These are phyloP conservation scores for Diachasmimorpha longicaudata DNA, from an alignment of 1,140 invertebrate genomes.

Conservation along the genomic window DNA sequence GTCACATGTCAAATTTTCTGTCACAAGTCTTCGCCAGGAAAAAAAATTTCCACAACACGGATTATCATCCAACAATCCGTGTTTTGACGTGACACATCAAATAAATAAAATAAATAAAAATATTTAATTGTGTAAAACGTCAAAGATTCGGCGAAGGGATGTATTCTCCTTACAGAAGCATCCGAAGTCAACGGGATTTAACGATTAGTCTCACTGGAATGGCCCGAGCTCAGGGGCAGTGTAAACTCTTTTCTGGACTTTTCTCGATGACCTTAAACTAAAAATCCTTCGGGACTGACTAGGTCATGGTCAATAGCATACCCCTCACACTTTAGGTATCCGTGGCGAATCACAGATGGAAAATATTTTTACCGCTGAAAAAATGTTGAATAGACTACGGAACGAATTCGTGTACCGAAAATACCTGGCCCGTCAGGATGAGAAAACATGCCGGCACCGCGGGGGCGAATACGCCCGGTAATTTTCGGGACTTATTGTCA, in stretches of 20 bases:
- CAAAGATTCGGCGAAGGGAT: slow-evolving; percentile 20
- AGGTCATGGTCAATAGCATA: slow-evolving; percentile 8
- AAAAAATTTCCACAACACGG: neutral
- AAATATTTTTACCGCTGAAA: slow-evolving; percentile 9
- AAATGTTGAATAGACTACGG: neutral
- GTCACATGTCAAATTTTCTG: slow-evolving; percentile 40
- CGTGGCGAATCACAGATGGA: neutral
- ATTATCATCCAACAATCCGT: slow-evolving; percentile 4
- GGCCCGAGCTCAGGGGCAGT: neutral
- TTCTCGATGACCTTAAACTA: neutral
- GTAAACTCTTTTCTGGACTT: neutral
- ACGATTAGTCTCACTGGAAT: slow-evolving; percentile 33
- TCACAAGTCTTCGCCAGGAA: too few species aligned
- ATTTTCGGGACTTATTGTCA: neutral
- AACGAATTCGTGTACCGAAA: neutral
- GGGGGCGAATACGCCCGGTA: neutral
- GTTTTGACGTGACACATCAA: slow-evolving; percentile 36
- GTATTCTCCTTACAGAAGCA: neutral
- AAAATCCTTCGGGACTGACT: slow-evolving; percentile 7
- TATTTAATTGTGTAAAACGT: slow-evolving; percentile 19
- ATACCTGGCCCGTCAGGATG: neutral
- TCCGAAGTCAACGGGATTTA: slow-evolving; percentile 40
- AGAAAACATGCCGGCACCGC: neutral
- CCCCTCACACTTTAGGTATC: neutral
- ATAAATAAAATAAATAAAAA: neutral